These are phyloP conservation scores for Megathymus violae DNA, from an alignment of 1,140 invertebrate genomes.

Conservation along the genomic window DNA sequence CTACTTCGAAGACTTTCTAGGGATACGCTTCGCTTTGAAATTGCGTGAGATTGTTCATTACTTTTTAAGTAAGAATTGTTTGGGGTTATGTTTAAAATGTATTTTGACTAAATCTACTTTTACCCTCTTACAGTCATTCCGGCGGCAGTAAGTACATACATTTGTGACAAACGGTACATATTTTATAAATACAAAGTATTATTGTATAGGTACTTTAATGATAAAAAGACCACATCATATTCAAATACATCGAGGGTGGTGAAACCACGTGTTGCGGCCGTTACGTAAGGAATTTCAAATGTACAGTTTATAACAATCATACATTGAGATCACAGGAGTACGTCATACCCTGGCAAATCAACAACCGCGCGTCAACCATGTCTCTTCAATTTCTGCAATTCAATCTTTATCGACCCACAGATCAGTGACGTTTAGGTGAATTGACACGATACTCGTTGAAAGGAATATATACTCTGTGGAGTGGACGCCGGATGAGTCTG, in stretches of 20 bases:
- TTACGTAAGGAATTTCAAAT: constrained; percentile 50
- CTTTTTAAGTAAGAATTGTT: too few relatives aligned
- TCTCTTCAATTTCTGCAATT: constrained; percentile 32
- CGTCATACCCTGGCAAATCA: constrained; percentile 73
- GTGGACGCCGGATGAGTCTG: too few relatives aligned
- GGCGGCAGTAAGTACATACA: constrained; percentile 11
- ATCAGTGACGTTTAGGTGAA: too few relatives aligned
- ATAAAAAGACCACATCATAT: constrained; percentile 25
- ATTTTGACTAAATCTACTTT: constrained; percentile 5
- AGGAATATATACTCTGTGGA: too few relatives aligned
- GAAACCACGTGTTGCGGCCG: constrained; percentile 58
- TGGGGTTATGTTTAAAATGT: background rate
- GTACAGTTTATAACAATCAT: constrained; percentile 66
- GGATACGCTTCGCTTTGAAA: too few relatives aligned
- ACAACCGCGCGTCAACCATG: constrained; percentile 51
- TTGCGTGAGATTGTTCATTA: too few relatives aligned
- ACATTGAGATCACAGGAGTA: constrained; percentile 81
- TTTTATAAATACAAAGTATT: constrained; percentile 7
- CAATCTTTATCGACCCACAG: too few relatives aligned
- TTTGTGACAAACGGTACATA: constrained; percentile 18
- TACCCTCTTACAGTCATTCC: constrained; percentile 1
- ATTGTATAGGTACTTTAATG: constrained; percentile 19
- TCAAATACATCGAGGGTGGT: constrained; percentile 20
- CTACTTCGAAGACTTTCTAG: too few relatives aligned
- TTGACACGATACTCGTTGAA: too few relatives aligned